Evolutionary conservation across 2,888 invertebrate species (phyloP), one percentile per base, ranked within the genome.

Genomic region (Rhagonycha lutea): DNA sequence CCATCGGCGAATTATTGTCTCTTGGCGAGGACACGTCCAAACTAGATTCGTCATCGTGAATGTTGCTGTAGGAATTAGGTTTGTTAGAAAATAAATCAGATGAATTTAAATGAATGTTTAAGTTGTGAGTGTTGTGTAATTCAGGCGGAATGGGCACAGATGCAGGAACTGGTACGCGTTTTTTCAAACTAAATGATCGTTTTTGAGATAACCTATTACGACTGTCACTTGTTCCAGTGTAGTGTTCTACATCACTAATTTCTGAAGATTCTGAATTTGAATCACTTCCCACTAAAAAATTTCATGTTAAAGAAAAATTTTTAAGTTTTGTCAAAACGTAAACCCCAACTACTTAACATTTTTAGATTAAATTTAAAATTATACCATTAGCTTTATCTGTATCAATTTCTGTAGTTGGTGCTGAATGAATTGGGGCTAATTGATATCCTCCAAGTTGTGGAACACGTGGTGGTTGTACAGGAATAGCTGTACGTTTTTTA

Each of bases 381-480:
- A 81, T 82, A 85, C 85, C 82, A 72, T 85, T 86, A 1, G 85
- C 81, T 82, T 87, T 87, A 73, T 88, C 86, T 8, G 85, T 82
- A 70, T 86, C 86, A 75, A 84, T 65, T 80, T 85, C 85, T 9
- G 83, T 82, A n/a, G 82, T 83, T 60, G 83, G 82, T 5, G 86
- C 83, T 4, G 86, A 84, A 80, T 87, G 87, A 23, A 85, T 84
- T 18, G 86, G 84, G 10, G 87, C 85, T 77, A 87, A 79, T 12
- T 85, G 86, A 78, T 86, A 86, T 67, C 83, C 81, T 69, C 86
- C 83, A 80, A 94, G 89, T 73, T 93, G 92, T 7, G 94, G 94
- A 72, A 95, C 95, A 78, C 95, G 90, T 0, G 96, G 96, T 71
- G 95, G 95, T 81, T 96, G 95, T 28, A 96, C 96, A 1, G 96